phyloP scores from a whole-genome alignment of 2,888 invertebrate species.

The Cetonia aurata region DNA sequence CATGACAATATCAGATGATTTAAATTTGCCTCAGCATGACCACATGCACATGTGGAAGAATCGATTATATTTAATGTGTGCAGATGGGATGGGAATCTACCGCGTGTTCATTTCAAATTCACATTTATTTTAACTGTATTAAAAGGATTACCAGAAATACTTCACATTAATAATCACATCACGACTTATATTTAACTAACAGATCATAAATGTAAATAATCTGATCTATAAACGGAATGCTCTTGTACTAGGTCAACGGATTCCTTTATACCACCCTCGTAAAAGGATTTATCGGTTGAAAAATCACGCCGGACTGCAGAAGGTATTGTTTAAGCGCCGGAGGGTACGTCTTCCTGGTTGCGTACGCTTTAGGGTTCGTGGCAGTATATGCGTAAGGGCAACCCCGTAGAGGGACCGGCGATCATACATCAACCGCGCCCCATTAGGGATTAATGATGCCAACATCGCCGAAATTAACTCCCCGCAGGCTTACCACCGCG shows the following conservation, averaged over 20 bases:
- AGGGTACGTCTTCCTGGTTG: conserved; percentile 9
- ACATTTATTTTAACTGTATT: too few species aligned
- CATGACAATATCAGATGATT: too few species aligned
- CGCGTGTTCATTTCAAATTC: too few species aligned
- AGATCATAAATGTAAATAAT: too few species aligned
- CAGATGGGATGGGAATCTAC: too few species aligned
- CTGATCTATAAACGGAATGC: too few species aligned
- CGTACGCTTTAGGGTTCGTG: background rate
- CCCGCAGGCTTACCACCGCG: conserved; percentile 67
- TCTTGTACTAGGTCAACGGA: conserved; percentile 2
- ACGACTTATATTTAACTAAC: too few species aligned
- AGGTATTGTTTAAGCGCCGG: conserved; percentile 13
- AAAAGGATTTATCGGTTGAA: conserved; percentile 11
- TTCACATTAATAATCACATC: too few species aligned
- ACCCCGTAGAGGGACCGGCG: conserved; percentile 50
- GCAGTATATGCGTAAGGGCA: conserved; percentile 24
- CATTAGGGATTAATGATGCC: conserved; percentile 69
- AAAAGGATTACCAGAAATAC: too few species aligned
- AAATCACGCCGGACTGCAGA: background rate
- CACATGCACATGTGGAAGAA: too few species aligned
- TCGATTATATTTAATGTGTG: too few species aligned
- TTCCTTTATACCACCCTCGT: background rate
- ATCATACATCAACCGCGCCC: conserved; percentile 69
- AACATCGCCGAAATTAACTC: conserved; percentile 68
- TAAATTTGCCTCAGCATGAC: too few species aligned